These are phyloP conservation scores for Stegodyphus dumicola DNA, from an alignment of 1,140 invertebrate genomes.

Conservation along the genomic window DNA sequence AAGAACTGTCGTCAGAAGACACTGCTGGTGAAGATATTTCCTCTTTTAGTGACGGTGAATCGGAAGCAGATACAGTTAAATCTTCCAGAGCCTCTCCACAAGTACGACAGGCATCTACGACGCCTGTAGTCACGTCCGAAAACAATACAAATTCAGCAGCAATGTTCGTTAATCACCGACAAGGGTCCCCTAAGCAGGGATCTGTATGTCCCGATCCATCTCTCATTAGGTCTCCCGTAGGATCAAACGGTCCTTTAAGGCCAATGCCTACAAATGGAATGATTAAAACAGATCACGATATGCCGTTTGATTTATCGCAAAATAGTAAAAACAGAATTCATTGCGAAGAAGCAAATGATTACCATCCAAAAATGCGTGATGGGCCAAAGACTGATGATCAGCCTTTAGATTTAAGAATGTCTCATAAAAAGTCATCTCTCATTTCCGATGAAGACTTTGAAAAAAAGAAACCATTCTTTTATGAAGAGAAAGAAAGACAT, in stretches of 20 bases:
- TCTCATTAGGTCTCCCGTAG: constrained; percentile 22
- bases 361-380: constrained; percentile 42
- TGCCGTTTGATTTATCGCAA: constrained; percentile 56
- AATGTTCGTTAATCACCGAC: constrained; percentile 57
- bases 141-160: constrained; percentile 4
- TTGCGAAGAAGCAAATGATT: constrained; percentile 54
- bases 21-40: constrained; percentile 62
- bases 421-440: constrained; percentile 41
- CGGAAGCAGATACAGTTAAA: constrained; percentile 48
- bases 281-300: constrained; percentile 34
- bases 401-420: constrained; percentile 76
- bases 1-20: constrained; percentile 62
- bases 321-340: constrained; percentile 51
- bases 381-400: constrained; percentile 71
- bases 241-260: constrained; percentile 40
- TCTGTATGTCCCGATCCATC: constrained; percentile 63
- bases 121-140: not conserved
- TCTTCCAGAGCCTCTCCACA: constrained; percentile 7
- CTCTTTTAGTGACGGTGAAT: constrained; percentile 61
- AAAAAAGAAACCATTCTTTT: constrained; percentile 23
- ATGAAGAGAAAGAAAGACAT: constrained; percentile 26
- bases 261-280: constrained; percentile 24
- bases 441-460: constrained; percentile 19
- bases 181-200: constrained; percentile 64
- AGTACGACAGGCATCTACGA: not conserved